Percentiles rank a stretch among this genome's conserved stretches.
Conservation (phyloP, 2,888 invertebrate species). For the Anorthoa munda region DNA sequence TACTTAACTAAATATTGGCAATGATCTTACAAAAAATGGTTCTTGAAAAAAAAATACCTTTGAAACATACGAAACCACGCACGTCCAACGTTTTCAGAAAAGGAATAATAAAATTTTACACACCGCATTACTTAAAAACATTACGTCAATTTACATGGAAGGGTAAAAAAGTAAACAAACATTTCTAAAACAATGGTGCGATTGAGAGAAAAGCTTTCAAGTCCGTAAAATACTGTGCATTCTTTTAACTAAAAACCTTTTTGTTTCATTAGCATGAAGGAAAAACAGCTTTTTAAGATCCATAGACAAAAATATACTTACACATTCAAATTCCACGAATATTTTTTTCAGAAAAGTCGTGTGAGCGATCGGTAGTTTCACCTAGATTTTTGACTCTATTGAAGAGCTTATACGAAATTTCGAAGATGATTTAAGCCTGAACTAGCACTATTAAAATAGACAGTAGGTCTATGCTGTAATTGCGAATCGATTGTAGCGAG, state of each 20-base stretch:
- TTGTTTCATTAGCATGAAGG: constrained; percentile 46
- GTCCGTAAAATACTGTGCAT: constrained; percentile 45
- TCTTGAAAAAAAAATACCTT: no score
- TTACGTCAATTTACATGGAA: constrained; percentile 54
- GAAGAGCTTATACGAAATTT: not conserved
- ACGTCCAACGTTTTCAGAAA: constrained; percentile 10
- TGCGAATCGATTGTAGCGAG: constrained; percentile 8
- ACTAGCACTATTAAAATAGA: not conserved
- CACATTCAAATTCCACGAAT: not conserved
- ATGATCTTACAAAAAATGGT: no score
- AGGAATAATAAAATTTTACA: constrained; percentile 22
- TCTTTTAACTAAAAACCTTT: constrained; percentile 43
- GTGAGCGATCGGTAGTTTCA: not conserved
- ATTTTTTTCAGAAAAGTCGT: not conserved
- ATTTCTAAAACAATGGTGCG: constrained; percentile 35
- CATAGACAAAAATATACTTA: constrained; percentile 4
- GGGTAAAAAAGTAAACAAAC: constrained; percentile 49
- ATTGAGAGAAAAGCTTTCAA: constrained; percentile 82
- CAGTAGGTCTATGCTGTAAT: not conserved
- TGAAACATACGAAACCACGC: no score
- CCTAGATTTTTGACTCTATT: not conserved
- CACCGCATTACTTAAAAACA: constrained; percentile 25
- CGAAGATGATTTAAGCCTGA: not conserved
- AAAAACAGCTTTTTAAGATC: constrained; percentile 29
- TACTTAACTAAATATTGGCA: no score